These are phyloP conservation scores for Malurus alboscapulatus DNA, from an alignment of 2,113 vertebrate genomes.

Conservation along the genomic window DNA sequence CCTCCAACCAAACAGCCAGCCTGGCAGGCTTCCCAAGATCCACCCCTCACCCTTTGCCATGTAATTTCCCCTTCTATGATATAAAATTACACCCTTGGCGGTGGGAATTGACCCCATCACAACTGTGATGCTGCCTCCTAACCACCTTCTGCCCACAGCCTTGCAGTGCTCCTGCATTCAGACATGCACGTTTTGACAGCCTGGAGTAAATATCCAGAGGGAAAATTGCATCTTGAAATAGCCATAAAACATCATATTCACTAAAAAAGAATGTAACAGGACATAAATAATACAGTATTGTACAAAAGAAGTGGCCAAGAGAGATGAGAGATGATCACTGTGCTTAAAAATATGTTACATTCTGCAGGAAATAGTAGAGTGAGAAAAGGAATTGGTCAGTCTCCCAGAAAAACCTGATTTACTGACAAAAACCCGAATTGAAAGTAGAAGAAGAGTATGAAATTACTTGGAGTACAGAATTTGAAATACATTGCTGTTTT, in stretches of 20 bases:
- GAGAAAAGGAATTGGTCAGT: not conserved
- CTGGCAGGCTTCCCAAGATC: not conserved
- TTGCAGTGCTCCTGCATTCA: not conserved
- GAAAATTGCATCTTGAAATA: not conserved
- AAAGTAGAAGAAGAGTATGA: not conserved
- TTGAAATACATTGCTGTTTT: not conserved
- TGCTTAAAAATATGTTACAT: not conserved
- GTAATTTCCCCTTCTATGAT: not conserved
- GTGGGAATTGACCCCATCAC: not conserved
- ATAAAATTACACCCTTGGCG: not conserved
- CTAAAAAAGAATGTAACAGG: not conserved
- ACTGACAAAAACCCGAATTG: not conserved
- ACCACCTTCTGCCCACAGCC: not conserved
- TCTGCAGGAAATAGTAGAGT: not conserved
- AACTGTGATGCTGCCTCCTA: not conserved
- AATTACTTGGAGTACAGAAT: not conserved
- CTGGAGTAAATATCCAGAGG: not conserved
- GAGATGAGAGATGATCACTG: not conserved
- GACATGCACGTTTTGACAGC: not conserved
- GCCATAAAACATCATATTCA: not conserved
- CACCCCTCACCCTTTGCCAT: not conserved
- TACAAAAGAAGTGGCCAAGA: not conserved
- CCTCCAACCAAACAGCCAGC: not conserved
- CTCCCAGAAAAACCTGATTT: not conserved
- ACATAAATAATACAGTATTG: not conserved